Evolutionary conservation across 1,140 invertebrate species (phyloP), one percentile per base, ranked within the genome.

Genomic region (Zaprionus gabonicus): DNA sequence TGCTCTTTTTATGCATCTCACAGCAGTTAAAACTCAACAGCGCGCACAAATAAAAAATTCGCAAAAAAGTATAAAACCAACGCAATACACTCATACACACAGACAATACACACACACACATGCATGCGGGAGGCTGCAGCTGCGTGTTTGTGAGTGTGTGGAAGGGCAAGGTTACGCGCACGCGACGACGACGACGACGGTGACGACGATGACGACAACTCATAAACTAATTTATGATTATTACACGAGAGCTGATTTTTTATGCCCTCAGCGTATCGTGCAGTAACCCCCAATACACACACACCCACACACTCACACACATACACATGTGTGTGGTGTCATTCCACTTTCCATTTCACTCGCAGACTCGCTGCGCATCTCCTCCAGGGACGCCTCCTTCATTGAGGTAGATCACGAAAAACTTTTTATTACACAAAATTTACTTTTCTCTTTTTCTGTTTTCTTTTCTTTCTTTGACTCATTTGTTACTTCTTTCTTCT

Each of bases 141-240:
- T 60, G 28, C n/a, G 36, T 56, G n/a, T 70, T 49, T 53, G 46
- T 69, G 68, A 72, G 71, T 73, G 64, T 71, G 41, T 71, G 67
- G 60, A 90, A 90, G 85, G 81, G 82, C 85, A 90, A 90, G 85
- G 85, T 90, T 90, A 85, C 79, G 81, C 85, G 81, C 85, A 90
- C 84, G 84, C 84, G 76, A 80, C 57, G 81, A 82, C 74, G 79
- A 70, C 84, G 76, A 78, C 77, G 60, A 28, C 77, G 60, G 28
- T 49, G 81, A 82, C 74, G 79, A 70, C 69, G 84, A 49, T 51
- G 46, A 51, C 74, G 76, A 70, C 70, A 84, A 82, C 86, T 90
- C 83, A 87, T 91, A 88, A 91, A 91, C 88, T 91, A 91, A 91
- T 91, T 91, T 91, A 91, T 91, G 88, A 91, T 91, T 91, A 91